Evolutionary conservation across 2,888 invertebrate species (phyloP).

Genomic region (Pseudococcus longispinus): DNA sequence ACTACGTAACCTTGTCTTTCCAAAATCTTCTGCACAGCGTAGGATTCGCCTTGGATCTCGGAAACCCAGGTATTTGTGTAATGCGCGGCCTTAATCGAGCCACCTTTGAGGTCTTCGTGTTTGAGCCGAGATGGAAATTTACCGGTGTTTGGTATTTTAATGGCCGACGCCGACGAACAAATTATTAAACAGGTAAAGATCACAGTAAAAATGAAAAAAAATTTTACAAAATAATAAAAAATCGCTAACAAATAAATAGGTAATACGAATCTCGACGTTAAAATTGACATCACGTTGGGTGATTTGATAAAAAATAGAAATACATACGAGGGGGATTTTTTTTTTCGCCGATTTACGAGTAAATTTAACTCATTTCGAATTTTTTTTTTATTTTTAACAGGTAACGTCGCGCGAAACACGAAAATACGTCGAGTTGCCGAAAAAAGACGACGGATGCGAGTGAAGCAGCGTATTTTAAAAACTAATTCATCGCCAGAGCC

Average conservation of each 20-base stretch:
- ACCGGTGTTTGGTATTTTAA: slow-evolving; percentile 4
- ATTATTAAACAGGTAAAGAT: slow-evolving; percentile 44
- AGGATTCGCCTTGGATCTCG: slow-evolving; percentile 67
- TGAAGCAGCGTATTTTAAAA: slow-evolving; percentile 22
- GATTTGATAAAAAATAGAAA: neutral
- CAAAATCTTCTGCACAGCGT: slow-evolving; percentile 66
- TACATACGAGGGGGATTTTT: neutral
- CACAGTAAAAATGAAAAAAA: slow-evolving; percentile 47
- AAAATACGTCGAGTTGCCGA: neutral
- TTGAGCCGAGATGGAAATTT: slow-evolving; percentile 15
- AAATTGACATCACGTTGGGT: slow-evolving; percentile 40
- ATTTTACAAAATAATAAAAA: slow-evolving; percentile 46
- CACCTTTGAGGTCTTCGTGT: slow-evolving; percentile 30
- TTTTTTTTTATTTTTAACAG: neutral
- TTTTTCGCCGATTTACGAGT: too few relatives aligned
- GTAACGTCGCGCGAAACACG: neutral
- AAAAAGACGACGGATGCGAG: slow-evolving; percentile 12
- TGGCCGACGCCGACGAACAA: slow-evolving; percentile 46
- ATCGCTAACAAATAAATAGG: slow-evolving; percentile 49
- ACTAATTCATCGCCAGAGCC: slow-evolving; percentile 47
- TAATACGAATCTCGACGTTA: slow-evolving; percentile 46
- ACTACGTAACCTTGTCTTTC: slow-evolving; percentile 68
- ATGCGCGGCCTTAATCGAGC: neutral
- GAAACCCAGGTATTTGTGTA: slow-evolving; percentile 66
- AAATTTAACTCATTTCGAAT: neutral